Base-by-base conservation (phyloP, 2,113 vertebrate species). In the Chrysemys picta region DNA sequence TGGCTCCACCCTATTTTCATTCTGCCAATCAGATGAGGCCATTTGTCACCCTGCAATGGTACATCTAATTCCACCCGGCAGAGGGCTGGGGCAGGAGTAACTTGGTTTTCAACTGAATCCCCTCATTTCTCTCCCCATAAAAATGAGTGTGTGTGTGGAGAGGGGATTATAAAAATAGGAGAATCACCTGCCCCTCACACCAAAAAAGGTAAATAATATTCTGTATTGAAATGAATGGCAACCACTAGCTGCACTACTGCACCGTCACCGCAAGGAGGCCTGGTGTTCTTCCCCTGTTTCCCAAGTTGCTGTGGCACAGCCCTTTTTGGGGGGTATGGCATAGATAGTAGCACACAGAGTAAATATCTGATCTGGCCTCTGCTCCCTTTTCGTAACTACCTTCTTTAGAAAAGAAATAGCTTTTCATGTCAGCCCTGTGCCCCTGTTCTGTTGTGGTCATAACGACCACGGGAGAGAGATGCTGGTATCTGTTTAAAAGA, bases 231-330 rank as follows among this genome's bases (percentile, higher is more conserved):
- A 8, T 16, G 2, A 19, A 69, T n/a, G 10, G 29, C 49, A n/a
- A 62, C 3, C 0, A 1, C 79, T 5, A 72, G 69, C 53, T 93
- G 91, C 92, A 91, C n/a, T 96, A 24, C 80, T 84, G 85, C 8
- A 11, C 45, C n/a, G 0, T 93, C 49, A 62, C 95, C 87, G 80
- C 82, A 49, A 93, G 95, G 94, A 97, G 95, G 93, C 91, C 87
- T 84, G 93, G 31, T 72, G 19, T 79, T 72, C 14, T 69, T 89
- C 53, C 24, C 1, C 53, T 8, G 6, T 88, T 85, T 52, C 3
- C 35, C 56, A 3, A 0, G 38, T 75, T 22, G 9, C 19, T 75
- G 11, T 38, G n/a, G 31, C 31, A 35, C 62, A 35, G 38, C n/a
- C n/a, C 38, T 75, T 42, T 75, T 38, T 5, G 21, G 6, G 19